Conservation (phyloP, 2,888 invertebrate genomes). For the Mimumesa dahlbomi region DNA sequence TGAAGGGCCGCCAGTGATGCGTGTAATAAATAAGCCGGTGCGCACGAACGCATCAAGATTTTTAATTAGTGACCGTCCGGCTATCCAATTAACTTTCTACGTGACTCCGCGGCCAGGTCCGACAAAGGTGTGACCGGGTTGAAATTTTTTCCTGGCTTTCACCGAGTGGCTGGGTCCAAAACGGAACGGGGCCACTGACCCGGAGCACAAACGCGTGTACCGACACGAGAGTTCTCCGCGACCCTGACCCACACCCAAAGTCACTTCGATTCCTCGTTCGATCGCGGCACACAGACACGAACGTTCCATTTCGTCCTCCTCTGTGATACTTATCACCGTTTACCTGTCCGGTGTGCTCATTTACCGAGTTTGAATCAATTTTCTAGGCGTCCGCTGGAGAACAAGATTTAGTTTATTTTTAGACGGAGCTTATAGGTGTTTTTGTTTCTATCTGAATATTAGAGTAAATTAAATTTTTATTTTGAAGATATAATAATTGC, state of each 20-base stretch:
- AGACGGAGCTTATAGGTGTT: no score
- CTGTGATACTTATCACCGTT: no score
- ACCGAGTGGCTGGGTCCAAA: slow-evolving; percentile 56
- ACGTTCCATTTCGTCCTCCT: no score
- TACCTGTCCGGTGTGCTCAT: no score
- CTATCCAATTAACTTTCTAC: slow-evolving; percentile 64
- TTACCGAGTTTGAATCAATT: no score
- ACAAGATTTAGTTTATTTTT: no score
- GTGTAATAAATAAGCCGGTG: neutral
- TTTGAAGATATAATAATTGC: no score
- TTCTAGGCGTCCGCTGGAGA: no score
- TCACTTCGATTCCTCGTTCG: slow-evolving; percentile 36
- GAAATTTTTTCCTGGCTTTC: slow-evolving; percentile 65
- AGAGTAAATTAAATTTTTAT: no score
- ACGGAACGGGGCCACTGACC: slow-evolving; percentile 75
- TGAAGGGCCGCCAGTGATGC: neutral
- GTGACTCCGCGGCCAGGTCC: slow-evolving; percentile 38
- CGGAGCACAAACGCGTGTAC: slow-evolving; percentile 57
- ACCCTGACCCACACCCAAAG: slow-evolving; percentile 76
- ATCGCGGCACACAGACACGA: no score
- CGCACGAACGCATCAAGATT: slow-evolving; percentile 18
- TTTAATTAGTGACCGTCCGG: slow-evolving; percentile 23
- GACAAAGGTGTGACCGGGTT: slow-evolving; percentile 61
- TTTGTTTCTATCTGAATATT: no score
- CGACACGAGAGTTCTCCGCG: slow-evolving; percentile 51